Percentiles rank a stretch among this genome's conserved stretches.
These are phyloP conservation scores for Pluvialis apricaria DNA, from an alignment of 2,113 vertebrate species.

Conservation along the genomic window DNA sequence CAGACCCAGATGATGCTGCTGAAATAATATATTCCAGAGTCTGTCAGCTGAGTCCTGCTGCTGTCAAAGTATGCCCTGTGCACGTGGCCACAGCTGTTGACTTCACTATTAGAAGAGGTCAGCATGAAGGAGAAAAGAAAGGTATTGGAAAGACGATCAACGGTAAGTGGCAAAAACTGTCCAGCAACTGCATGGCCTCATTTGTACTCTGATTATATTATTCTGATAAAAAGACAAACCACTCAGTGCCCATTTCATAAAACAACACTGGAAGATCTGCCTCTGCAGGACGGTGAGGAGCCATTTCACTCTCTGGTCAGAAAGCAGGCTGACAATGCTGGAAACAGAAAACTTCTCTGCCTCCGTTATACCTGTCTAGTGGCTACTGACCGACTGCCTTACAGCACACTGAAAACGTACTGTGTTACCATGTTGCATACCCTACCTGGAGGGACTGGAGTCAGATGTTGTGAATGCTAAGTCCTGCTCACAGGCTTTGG, in stretches of 20 bases:
- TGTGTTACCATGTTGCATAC: neutral
- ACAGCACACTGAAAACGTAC: neutral
- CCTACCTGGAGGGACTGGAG: neutral
- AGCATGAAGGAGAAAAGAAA: neutral
- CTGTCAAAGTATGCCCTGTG: neutral
- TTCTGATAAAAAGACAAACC: neutral
- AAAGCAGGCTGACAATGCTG: neutral
- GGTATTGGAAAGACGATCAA: neutral
- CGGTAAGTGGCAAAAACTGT: neutral
- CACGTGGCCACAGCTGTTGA: neutral
- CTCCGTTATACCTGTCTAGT: neutral
- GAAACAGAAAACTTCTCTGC: neutral
- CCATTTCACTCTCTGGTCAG: neutral
- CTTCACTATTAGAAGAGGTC: neutral
- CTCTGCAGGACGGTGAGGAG: neutral
- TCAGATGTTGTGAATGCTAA: neutral
- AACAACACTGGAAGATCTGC: neutral
- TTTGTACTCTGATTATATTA: neutral
- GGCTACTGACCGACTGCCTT: neutral
- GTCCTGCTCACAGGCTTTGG: neutral
- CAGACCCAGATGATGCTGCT: neutral
- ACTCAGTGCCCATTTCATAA: neutral
- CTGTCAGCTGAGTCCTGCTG: conserved; percentile 9
- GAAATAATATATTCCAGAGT: conserved; percentile 33
- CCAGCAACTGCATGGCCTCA: neutral